Evolutionary conservation across 2,888 invertebrate genomes (phyloP).

Genomic region (Antheraea yamamai): DNA sequence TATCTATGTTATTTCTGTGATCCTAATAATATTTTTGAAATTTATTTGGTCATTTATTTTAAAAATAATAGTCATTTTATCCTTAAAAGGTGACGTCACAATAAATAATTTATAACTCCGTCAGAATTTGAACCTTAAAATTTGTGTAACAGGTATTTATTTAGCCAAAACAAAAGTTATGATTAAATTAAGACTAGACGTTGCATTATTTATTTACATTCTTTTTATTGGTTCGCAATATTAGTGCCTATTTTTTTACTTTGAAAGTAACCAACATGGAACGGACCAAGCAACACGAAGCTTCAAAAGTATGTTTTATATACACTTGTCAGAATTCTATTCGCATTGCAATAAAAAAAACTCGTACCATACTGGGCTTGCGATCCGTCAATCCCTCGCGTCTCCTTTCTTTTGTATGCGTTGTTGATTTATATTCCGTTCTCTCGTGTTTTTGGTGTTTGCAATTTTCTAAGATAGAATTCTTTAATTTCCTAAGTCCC

Average conservation of each 20-base stretch:
- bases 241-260: neutral
- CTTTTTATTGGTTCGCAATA: neutral
- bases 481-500: neutral
- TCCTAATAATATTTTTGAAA: constrained; percentile 12
- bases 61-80: no score
- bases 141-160: no score
- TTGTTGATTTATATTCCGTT: neutral
- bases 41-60: neutral
- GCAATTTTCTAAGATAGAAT: neutral
- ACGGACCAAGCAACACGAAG: neutral
- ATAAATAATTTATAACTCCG: no score
- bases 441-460: neutral
- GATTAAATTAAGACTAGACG: no score
- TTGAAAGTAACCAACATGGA: neutral
- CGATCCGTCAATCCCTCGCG: neutral
- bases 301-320: neutral
- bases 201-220: no score
- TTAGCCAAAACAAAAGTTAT: no score
- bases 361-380: neutral
- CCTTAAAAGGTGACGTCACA: no score
- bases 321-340: neutral
- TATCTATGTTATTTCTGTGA: constrained; percentile 15
- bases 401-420: constrained; percentile 1
- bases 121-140: no score
- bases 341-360: constrained; percentile 1